These are phyloP conservation scores for Chionoecetes opilio DNA, from an alignment of 1,140 invertebrate genomes.

Conservation along the genomic window DNA sequence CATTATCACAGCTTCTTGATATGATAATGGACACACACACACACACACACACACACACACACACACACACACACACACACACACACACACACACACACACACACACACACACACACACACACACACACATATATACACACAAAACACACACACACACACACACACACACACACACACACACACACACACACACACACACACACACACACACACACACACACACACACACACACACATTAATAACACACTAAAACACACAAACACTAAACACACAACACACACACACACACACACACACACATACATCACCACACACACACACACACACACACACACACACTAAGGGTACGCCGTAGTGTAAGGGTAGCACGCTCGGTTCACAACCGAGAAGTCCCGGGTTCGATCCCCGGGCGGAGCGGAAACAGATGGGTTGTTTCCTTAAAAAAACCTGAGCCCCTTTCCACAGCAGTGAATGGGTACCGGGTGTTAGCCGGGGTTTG, in stretches of 20 bases:
- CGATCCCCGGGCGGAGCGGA: too few species aligned
- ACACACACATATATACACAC: not conserved
- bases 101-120: constrained; percentile 8
- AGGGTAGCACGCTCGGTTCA: too few species aligned
- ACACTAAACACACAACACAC: too few species aligned
- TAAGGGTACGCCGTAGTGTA: too few species aligned
- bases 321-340: constrained; percentile 9
- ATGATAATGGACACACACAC: not conserved
- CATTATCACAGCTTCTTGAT: not conserved
- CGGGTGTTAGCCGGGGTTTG: too few species aligned
- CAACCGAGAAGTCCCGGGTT: too few species aligned
- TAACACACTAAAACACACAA: too few species aligned
- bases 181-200: constrained; percentile 10
- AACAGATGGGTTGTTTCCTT: too few species aligned
- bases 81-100: constrained; percentile 9
- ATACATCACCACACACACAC: not conserved
- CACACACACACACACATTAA: not conserved
- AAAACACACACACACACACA: too few species aligned
- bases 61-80: constrained; percentile 7
- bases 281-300: constrained; percentile 25
- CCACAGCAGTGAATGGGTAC: too few species aligned
- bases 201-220: constrained; percentile 8
- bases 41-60: constrained; percentile 23
- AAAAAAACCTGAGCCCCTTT: too few species aligned
- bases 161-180: constrained; percentile 7